Evolutionary conservation across 1,140 invertebrate species (phyloP).

Genomic region (Microplitis mediator): DNA sequence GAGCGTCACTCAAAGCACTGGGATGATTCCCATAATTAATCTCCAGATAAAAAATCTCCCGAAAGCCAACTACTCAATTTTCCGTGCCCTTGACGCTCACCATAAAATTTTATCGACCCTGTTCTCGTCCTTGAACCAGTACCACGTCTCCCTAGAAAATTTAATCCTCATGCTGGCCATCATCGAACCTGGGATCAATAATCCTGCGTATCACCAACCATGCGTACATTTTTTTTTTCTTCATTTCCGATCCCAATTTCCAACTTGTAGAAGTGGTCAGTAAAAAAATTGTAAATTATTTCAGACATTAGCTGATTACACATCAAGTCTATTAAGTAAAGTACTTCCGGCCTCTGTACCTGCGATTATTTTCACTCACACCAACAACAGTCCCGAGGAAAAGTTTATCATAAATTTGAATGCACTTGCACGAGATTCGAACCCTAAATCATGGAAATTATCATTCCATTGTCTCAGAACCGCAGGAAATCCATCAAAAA

Average conservation of each 20-base stretch:
- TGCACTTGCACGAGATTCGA: conserved; percentile 68
- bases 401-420: conserved; percentile 74
- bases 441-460: conserved; percentile 73
- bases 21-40: conserved; percentile 97
- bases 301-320: conserved; percentile 66
- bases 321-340: conserved; percentile 69
- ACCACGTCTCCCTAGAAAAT: conserved; percentile 96
- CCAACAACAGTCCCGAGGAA: conserved; percentile 67
- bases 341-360: conserved; percentile 73
- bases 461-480: conserved; percentile 66
- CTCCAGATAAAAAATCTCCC: conserved; percentile 76
- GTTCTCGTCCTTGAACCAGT: conserved; percentile 85
- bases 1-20: conserved; percentile 92
- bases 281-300: too few species aligned
- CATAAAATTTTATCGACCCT: conserved; percentile 91
- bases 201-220: conserved; percentile 39
- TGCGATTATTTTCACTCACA: conserved; percentile 76
- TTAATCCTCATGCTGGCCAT: conserved; percentile 98
- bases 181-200: conserved; percentile 64
- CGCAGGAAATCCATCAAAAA: too few species aligned
- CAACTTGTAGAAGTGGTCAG: too few species aligned
- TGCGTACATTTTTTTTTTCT: conserved; percentile 28
- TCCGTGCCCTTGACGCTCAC: conserved; percentile 91
- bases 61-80: conserved; percentile 90
- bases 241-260: too few species aligned